Conservation (phyloP, 2,113 vertebrate species). For the Podarcis muralis region DNA sequence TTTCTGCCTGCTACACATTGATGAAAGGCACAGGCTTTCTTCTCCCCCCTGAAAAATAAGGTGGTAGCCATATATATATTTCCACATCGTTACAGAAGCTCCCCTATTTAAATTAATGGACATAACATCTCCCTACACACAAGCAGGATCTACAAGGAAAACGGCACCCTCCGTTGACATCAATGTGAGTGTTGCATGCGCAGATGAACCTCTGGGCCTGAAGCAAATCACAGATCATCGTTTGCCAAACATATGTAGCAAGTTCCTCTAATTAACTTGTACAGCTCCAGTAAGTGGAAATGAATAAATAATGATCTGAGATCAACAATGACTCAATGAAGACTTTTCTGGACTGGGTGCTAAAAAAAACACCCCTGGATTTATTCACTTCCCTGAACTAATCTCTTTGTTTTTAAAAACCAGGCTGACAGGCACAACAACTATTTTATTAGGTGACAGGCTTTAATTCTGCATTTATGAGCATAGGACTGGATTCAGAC, state of each 20-base stretch:
- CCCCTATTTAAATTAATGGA: no score
- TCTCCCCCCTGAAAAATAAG: no score
- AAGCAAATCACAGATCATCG: neutral
- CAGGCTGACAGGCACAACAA: neutral
- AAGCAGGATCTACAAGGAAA: neutral
- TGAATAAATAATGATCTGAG: conserved; percentile 15
- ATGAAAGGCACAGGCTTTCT: no score
- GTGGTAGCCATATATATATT: no score
- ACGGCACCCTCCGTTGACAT: no score
- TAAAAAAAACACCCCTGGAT: neutral
- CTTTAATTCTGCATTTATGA: neutral
- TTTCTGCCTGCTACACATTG: no score
- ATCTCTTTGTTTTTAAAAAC: neutral
- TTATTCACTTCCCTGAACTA: neutral
- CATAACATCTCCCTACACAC: no score
- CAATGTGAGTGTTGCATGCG: neutral
- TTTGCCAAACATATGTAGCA: neutral
- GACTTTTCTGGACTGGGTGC: neutral
- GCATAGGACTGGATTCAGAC: neutral
- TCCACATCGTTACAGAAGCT: no score
- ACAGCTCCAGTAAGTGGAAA: conserved; percentile 2
- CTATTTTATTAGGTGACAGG: neutral
- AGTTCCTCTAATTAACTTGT: conserved; percentile 6
- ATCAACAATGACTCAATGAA: neutral
- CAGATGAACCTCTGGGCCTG: neutral